A percentile compares a stretch with the other conserved stretches of the same genome.
Conservation (phyloP, 2,113 vertebrate genomes). For the Garra rufa region DNA sequence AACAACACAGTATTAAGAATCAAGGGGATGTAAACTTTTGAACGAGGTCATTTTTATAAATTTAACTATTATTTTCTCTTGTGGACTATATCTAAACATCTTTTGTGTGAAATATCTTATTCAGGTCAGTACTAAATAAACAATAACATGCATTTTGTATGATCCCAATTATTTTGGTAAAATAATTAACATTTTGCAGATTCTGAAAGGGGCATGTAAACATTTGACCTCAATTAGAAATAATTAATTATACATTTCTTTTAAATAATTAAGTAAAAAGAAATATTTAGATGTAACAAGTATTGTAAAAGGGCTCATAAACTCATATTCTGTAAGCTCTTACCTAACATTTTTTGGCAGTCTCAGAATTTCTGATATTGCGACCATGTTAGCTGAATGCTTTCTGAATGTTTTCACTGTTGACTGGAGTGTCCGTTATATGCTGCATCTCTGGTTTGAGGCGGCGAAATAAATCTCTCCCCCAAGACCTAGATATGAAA, state of each 20-base stretch:
- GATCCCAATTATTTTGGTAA: no score
- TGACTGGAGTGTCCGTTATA: neutral
- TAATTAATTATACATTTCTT: neutral
- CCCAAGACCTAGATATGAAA: conserved; percentile 60
- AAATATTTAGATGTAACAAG: neutral
- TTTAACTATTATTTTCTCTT: no score
- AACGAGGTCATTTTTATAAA: no score
- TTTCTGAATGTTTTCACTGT: neutral
- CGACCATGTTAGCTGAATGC: neutral
- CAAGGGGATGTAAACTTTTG: no score
- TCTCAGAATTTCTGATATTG: neutral
- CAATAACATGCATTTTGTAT: no score
- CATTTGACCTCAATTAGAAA: no score
- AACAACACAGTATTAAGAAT: no score
- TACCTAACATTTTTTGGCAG: neutral
- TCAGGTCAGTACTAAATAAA: no score
- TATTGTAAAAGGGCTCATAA: neutral
- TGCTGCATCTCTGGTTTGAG: conserved; percentile 39
- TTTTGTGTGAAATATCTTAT: no score
- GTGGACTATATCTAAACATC: no score
- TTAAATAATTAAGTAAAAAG: neutral
- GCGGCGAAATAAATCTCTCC: conserved; percentile 40
- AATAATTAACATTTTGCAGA: no score
- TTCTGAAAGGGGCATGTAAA: no score
- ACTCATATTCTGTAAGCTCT: neutral